phyloP scores from a whole-genome alignment of 2,888 invertebrate species.

The Priocnemis perturbator region DNA sequence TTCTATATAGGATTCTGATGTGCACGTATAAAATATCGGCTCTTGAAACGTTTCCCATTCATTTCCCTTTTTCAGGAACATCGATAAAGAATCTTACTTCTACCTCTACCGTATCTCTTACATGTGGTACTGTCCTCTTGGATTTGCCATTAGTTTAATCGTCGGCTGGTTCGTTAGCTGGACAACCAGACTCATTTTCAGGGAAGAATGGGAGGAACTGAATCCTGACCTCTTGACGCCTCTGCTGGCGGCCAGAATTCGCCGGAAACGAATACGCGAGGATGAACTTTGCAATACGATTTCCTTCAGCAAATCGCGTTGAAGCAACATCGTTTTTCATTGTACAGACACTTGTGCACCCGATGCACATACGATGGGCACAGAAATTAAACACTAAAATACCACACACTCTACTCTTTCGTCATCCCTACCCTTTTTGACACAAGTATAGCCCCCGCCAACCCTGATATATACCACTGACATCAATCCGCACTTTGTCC shows the following conservation, averaged over 20 bases:
- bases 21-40: not conserved
- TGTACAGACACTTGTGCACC: not conserved
- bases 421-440: too few relatives aligned
- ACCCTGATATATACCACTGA: too few relatives aligned
- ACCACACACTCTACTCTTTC: too few relatives aligned
- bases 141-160: conserved; percentile 56
- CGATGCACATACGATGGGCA: not conserved
- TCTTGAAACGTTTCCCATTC: too few relatives aligned
- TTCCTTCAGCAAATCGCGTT: conserved; percentile 4
- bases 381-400: too few relatives aligned
- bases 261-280: conserved; percentile 30
- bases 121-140: conserved; percentile 69
- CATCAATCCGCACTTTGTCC: too few relatives aligned
- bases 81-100: conserved; percentile 54
- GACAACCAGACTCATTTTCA: conserved; percentile 33
- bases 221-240: conserved; percentile 61
- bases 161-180: conserved; percentile 55
- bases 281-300: conserved; percentile 20
- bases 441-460: too few relatives aligned
- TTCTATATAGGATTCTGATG: not conserved
- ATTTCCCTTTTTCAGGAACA: conserved; percentile 37
- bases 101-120: conserved; percentile 69
- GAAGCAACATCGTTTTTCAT: not conserved
- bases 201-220: conserved; percentile 37
- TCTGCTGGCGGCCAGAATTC: conserved; percentile 49